Evolutionary conservation across 2,113 vertebrate species (phyloP).

Genomic region (Ahaetulla prasina): DNA sequence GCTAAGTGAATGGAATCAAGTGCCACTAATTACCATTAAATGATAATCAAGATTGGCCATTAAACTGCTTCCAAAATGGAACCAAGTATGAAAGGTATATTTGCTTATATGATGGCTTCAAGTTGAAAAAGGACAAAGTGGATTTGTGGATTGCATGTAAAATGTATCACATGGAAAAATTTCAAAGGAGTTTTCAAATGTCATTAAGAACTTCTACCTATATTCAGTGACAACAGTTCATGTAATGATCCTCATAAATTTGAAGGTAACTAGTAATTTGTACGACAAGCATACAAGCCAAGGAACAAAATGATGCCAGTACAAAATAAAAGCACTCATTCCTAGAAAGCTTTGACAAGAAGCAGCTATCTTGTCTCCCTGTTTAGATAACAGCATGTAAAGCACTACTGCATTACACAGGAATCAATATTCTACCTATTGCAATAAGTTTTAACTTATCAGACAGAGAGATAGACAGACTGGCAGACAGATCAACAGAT

Average conservation of each 20-base stretch:
- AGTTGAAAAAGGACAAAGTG: background rate
- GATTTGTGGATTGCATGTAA: background rate
- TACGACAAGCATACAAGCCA: background rate
- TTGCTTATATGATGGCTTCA: background rate
- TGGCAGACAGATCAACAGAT: background rate
- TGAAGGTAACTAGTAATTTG: background rate
- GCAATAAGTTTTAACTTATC: conserved; percentile 23
- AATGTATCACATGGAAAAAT: background rate
- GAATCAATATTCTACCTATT: conserved; percentile 40
- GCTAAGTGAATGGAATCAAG: background rate
- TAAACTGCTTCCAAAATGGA: background rate
- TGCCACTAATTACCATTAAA: background rate
- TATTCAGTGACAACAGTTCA: background rate
- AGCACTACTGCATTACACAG: conserved; percentile 27
- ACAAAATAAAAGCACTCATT: conserved; percentile 25
- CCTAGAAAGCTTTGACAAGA: conserved; percentile 35
- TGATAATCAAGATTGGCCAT: background rate
- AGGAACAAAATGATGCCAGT: background rate
- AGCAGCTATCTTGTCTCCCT: conserved; percentile 38
- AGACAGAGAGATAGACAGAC: background rate
- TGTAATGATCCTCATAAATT: background rate
- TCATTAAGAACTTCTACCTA: background rate
- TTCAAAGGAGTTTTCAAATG: background rate
- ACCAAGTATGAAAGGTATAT: background rate
- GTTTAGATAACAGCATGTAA: conserved; percentile 45